Base-by-base conservation (phyloP, 1,140 invertebrate genomes). In the Heliconius melpomene region DNA sequence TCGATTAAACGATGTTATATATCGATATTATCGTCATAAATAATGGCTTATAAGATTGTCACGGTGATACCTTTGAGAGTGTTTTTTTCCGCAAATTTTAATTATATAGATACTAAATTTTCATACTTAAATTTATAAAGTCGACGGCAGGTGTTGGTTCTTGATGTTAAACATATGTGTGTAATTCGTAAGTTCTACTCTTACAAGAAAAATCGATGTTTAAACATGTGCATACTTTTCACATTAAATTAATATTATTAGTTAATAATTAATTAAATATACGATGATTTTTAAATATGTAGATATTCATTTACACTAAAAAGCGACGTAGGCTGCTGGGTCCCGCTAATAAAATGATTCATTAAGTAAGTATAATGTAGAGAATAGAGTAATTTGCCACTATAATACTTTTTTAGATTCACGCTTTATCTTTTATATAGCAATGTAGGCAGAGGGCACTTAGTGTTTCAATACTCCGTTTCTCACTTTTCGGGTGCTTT, bases 1-100 rank as follows among this genome's bases (percentile, higher is more conserved):
- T 60, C n/a, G 54, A 54, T 54, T 54, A 54, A 20, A 54, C 52
- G 52, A 60, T 60, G n/a, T 60, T 60, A 60, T n/a, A 60, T 23
- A 60, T 26, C n/a, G 18, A 60, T 60, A 26, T 60, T 60, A 60
- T 11, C 2, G 3, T 60, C n/a, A 60, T 60, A 60, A 60, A 60
- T 60, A 60, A 60, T 60, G 54, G 6, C n/a, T 23, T 60, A 60
- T 60, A 20, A 60, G 54, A 60, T 60, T n/a, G n/a, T 60, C n/a
- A 60, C 54, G 54, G 2, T 26, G 54, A 60, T 60, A 60, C n/a
- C 54, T 60, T 60, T 60, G 54, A 60, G 54, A 60, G 54, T 3
- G 2, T 23, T 60, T 60, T n/a, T 60, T 60, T 23, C 54, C 54
- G 54, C 54, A 23, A 2, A 23, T 60, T 60, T 20, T 52, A 52